Evolutionary conservation across 2,113 vertebrate genomes (phyloP), one percentile per base, ranked within the genome.

Genomic region (Poeciliopsis retropinna): DNA sequence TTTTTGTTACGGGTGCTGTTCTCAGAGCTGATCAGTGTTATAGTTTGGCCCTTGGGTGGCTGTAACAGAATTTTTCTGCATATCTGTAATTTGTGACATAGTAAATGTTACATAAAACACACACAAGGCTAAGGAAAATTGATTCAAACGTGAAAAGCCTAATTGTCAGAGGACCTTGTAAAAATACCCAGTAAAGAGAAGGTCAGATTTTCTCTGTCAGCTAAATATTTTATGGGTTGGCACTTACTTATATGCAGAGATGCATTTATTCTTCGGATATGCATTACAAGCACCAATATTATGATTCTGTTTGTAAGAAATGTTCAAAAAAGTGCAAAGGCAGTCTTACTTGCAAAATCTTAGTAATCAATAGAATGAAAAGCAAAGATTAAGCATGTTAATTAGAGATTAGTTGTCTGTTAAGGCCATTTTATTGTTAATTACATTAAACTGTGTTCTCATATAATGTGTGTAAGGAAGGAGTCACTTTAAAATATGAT

Each of bases 181-280:
- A 79, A 85, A 88, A 83, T 73, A 39, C 31, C 62, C 85, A 83
- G 39, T 67, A 79, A 75, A 31, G 12, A 31, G 60, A 34, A 63
- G 71, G 77, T 78, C 70, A 82, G 66, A 80, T 78, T 82, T 85
- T 81, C 80, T 75, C 69, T 13, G 47, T 86, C 79, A 80, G 74
- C 37, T 17, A 5, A 3, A 67, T 73, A 37, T 69, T 79, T 31
- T 72, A 78, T 65, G 80, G 44, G 19, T 47, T 47, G 44, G 17
- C 44, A 41, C 14, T 41, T 41, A 15, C 39, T 41, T 41, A 41
- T 4, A 15, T 41, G 39, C 80, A 71, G 47, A 61, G 67, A 80
- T 64, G 54, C 57, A 3, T 61, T 22, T 83, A 32, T 60, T 85
- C 71, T 66, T 61, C 25, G 78, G 25, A 22, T 30, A 47, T 61